Conservation (phyloP, 2,888 invertebrate species). For the Melanophora roralis region DNA sequence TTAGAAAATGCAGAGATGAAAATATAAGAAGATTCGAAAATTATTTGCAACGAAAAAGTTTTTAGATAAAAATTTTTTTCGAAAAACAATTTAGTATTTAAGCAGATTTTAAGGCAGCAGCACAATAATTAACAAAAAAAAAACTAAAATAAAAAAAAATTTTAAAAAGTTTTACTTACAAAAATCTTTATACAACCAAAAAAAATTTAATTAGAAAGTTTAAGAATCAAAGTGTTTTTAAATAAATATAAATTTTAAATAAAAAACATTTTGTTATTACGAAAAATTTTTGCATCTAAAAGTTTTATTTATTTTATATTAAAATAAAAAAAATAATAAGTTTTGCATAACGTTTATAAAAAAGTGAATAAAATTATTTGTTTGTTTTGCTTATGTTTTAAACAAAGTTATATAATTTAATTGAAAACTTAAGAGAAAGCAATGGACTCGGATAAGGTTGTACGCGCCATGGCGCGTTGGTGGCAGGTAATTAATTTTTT, state of each 20-base stretch:
- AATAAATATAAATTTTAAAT: too few relatives aligned
- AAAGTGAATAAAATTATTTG: background rate
- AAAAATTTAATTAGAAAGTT: background rate
- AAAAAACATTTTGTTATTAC: background rate
- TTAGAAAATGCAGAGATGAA: conserved; percentile 27
- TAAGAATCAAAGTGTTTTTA: background rate
- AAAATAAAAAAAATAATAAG: conserved; percentile 27
- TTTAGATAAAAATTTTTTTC: conserved; percentile 43
- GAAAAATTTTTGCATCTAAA: background rate
- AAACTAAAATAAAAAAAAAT: background rate
- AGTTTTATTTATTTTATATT: conserved; percentile 30
- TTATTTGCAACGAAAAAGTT: conserved; percentile 54
- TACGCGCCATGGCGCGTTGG: conserved; percentile 77
- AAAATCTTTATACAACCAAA: background rate
- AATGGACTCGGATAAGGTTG: conserved; percentile 77
- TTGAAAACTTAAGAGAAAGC: conserved; percentile 8
- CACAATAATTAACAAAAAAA: conserved; percentile 39
- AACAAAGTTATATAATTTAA: conserved; percentile 36
- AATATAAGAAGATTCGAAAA: conserved; percentile 58
- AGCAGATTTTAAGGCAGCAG: conserved; percentile 42
- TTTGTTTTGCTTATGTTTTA: conserved; percentile 7
- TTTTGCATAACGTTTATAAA: conserved; percentile 34
- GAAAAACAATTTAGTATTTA: conserved; percentile 58
- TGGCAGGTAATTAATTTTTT: conserved; percentile 75
- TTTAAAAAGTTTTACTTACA: too few relatives aligned